Evolutionary conservation across 2,888 invertebrate genomes (phyloP).

Genomic region (Folsomia candida): DNA sequence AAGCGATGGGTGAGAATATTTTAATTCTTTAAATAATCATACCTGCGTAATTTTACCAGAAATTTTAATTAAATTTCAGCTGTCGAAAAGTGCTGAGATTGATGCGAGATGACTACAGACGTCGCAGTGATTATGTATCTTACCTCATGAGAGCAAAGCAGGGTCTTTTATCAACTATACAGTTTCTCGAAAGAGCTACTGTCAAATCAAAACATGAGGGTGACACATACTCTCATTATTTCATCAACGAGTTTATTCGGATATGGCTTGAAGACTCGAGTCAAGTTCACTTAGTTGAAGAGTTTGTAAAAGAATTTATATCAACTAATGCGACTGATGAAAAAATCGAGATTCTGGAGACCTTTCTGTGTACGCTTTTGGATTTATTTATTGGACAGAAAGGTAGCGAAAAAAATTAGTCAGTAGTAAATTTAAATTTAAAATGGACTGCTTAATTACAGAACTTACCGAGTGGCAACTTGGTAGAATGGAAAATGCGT

Average conservation of each 20-base stretch:
- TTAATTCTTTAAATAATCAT: neutral
- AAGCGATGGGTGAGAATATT: constrained; percentile 57
- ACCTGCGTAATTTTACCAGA: neutral
- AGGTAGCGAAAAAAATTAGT: constrained; percentile 19
- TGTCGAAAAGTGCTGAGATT: constrained; percentile 72
- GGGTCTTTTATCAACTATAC: constrained; percentile 67
- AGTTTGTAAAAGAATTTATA: constrained; percentile 78
- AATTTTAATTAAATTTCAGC: constrained; percentile 54
- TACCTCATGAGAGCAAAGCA: constrained; percentile 79
- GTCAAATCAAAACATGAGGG: constrained; percentile 68
- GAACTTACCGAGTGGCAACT: constrained; percentile 58
- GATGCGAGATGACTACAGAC: constrained; percentile 72
- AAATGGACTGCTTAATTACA: constrained; percentile 11
- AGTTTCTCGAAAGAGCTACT: constrained; percentile 56
- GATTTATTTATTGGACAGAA: constrained; percentile 42
- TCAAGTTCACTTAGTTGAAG: constrained; percentile 67
- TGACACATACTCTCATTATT: constrained; percentile 69
- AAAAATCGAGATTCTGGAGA: constrained; percentile 82
- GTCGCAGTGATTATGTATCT: constrained; percentile 74
- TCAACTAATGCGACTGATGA: constrained; percentile 80
- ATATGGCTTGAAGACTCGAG: constrained; percentile 71
- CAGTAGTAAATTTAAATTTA: constrained; percentile 10
- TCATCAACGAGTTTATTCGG: constrained; percentile 72
- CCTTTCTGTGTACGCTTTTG: constrained; percentile 66
- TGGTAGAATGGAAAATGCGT: constrained; percentile 73